Evolutionary conservation across 2,888 invertebrate genomes (phyloP), one percentile per base, ranked within the genome.

Genomic region (Amphipyra berbera): DNA sequence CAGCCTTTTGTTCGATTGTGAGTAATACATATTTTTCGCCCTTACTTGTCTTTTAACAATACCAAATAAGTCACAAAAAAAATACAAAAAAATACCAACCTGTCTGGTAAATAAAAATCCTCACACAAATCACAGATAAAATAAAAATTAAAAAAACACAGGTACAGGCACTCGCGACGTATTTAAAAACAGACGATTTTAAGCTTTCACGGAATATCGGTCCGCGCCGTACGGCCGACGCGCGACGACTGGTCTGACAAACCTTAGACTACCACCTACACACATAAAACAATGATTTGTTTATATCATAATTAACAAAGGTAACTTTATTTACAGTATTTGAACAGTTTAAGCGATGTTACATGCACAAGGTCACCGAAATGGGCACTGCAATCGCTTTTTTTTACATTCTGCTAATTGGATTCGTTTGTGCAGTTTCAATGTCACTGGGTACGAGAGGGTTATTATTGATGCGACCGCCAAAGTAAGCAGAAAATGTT

Each of bases 161-260:
- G 82, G 84, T 81, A 83, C 83, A 82, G 82, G 83, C 92, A 93
- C 92, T 85, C 93, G 90, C 93, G 92, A 67, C 87, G 87, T 69
- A 44, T 55, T 73, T 45, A 56, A 30, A 21, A 60, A 59, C 66
- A 67, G 65, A 65, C 66, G 59, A 54, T 68, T 60, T 65, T 70
- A 45, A 59, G 62, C 54, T 21, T 38, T 59, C 57, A 58, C 72
- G 62, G 61, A 56, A 56, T 67, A 71, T 78, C 84, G 82, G 88
- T 88, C 89, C 87, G 88, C 91, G 88, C 87, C 90, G 84, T 76
- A 65, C 77, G 82, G 82, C 82, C 84, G 89, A 87, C 90, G 90
- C 87, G 86, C 82, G 74, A 82, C 88, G 85, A 92, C 90, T 89
- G 85, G 76, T 72, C 58, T 0, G 50, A 41, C 53, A 48, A 63